Base-by-base conservation (phyloP, 92 coral and sea anemone genomes). In the Heliopora coerulea region DNA sequence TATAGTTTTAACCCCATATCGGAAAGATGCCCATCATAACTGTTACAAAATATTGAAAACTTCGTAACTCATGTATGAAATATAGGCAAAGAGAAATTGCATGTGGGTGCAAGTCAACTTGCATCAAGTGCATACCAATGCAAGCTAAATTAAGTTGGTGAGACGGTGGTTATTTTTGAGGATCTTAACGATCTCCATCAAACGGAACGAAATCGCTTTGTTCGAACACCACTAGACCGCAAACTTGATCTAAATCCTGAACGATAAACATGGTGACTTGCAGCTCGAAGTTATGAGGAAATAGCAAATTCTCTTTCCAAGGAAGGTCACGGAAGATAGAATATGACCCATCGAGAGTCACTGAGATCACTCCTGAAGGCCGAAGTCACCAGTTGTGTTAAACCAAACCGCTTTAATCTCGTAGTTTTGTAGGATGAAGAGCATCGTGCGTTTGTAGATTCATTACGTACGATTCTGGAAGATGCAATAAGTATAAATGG, bases 211-310 rank as follows among this genome's bases (percentile, higher is more conserved):
- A 86, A 86, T 48, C 86, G 83, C 37, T 85, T 62, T 27, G 39
- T 88, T 4, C 74, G 72, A 77, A 88, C 90, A 0, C 90, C 90
- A 8, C 63, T 62, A 68, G 82, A 86, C 62, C 79, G 81, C 49
- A 86, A 84, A 48, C 73, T 88, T 1, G 83, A 82, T 23, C 15
- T 88, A 49, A 83, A 88, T 26, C 86, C 96, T 14, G 83, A 59
- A 15, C 83, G 83, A 49, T 88, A 90, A n/a, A 76, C 86, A 28
- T 86, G 90, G 44, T 88, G 96, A 90, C 84, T 86, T 50, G 90
- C 90, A 54, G 96, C 75, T 28, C 75, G 96, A 30, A 90, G 96
- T 30, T 88, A 79, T 31, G 88, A 88, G 28, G 90, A 88, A 44
- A 57, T 86, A 41, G 90, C 24, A 18, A 68, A 48, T 1, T 86